Base-by-base conservation (phyloP, 2,797 vertebrate species). In the Gobionotothen gibberifrons region DNA sequence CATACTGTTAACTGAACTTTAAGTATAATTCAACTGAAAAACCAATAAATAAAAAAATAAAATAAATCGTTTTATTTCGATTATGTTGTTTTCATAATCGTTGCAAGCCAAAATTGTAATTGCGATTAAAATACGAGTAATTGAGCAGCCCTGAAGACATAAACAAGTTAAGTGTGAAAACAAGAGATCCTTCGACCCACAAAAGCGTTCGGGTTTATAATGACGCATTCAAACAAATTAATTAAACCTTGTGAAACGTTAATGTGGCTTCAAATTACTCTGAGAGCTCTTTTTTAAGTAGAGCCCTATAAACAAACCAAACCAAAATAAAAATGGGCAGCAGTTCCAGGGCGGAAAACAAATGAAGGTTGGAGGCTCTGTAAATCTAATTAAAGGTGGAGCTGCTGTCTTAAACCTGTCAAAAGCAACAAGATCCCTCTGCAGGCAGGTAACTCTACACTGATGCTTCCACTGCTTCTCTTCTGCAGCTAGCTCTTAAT, bases 361-460 rank as follows among this genome's bases (percentile, higher is more conserved):
- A 85, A 87, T 72, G 68, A 83, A 68, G 81, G 61, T 73, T 73
- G 53, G 55, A 85, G 78, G 52, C 36, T 90, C 90, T 92, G 90
- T 81, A 90, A 91, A 90, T 86, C 82, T 79, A 85, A 92, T 90
- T 90, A 90, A 74, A 86, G 71, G 72, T 66, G 76, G 81, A 83
- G 84, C 70, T 56, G 66, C 66, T 91, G 82, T 81, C 76, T 91
- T 83, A 87, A 91, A 92, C 87, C 85, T 85, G 85, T 85, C 76
- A 81, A 64, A 84, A 72, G 90, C 87, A 91, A 92, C 82, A 71
- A 51, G 86, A 92, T 85, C 87, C 77, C 48, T 72, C 72, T 71
- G 66, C 69, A 82, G 69, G 69, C 61, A 54, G 61, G 90, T 87
- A 91, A 93, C 75, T 82, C 72, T 82, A 92, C 78, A 80, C 89